phyloP scores from a whole-genome alignment of 2,797 vertebrate species.

The Manis crassicaudata region DNA sequence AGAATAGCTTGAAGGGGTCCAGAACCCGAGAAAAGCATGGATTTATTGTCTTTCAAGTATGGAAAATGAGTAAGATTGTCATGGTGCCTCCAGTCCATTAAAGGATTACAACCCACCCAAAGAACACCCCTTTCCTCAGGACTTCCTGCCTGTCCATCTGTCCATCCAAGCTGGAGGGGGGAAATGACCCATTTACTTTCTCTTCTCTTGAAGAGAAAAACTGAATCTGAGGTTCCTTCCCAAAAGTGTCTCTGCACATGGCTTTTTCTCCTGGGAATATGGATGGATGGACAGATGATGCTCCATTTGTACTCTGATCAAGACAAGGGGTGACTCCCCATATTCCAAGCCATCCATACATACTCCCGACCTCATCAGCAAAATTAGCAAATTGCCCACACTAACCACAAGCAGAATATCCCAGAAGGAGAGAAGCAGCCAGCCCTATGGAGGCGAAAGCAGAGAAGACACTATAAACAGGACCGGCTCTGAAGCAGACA shows the following conservation, averaged over 20 bases:
- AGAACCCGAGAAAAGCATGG: not conserved
- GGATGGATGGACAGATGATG: not conserved
- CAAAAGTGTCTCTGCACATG: not conserved
- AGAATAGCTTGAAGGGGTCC: not conserved
- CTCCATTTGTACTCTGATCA: not conserved
- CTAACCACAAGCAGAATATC: not conserved
- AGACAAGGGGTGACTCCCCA: not conserved
- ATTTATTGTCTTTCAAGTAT: not conserved
- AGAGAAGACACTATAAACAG: not conserved
- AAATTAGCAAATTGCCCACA: not conserved
- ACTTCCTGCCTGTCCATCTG: not conserved
- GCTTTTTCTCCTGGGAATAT: not conserved
- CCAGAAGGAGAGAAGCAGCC: not conserved
- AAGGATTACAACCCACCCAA: not conserved
- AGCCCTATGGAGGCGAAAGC: not conserved
- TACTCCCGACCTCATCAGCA: not conserved
- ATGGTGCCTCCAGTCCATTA: not conserved
- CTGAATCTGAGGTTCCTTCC: not conserved
- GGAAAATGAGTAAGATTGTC: not conserved
- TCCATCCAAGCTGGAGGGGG: not conserved
- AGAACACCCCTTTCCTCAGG: not conserved
- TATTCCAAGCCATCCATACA: not conserved
- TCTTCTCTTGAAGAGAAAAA: slow-evolving; percentile 19
- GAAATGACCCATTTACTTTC: not conserved
- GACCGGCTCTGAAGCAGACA: not conserved